Evolutionary conservation across 2,888 invertebrate genomes (phyloP).

Genomic region (Teleogryllus oceanicus): DNA sequence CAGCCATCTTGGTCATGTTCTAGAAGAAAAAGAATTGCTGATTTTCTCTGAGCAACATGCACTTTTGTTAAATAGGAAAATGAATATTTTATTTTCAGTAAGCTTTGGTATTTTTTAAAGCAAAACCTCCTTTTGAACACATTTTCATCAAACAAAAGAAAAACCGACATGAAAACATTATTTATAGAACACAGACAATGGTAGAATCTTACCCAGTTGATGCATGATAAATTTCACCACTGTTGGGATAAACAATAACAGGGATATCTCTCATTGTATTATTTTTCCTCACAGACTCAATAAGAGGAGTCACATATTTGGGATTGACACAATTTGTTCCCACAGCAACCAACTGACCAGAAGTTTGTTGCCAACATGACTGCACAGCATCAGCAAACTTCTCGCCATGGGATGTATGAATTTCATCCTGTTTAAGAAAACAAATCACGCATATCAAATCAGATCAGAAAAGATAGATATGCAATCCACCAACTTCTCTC

Average conservation of each 20-base stretch:
- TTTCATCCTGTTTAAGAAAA: constrained; percentile 54
- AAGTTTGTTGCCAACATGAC: constrained; percentile 59
- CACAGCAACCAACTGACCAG: constrained; percentile 72
- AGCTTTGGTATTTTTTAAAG: not conserved
- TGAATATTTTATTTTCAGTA: not conserved
- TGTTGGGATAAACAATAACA: constrained; percentile 88
- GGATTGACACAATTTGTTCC: constrained; percentile 87
- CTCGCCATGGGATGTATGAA: constrained; percentile 73
- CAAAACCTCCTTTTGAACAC: not conserved
- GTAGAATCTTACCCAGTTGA: constrained; percentile 54
- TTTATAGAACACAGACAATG: constrained; percentile 25
- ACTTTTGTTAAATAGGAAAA: not conserved
- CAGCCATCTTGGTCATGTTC: too few species aligned
- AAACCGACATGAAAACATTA: too few species aligned
- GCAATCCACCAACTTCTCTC: too few species aligned
- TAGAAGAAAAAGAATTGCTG: too few species aligned
- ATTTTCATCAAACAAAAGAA: not conserved
- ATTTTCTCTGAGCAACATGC: too few species aligned
- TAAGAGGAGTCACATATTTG: constrained; percentile 58
- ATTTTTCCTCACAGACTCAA: constrained; percentile 55
- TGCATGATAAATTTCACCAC: constrained; percentile 76
- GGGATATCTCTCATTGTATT: constrained; percentile 57
- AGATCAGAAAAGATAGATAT: too few species aligned
- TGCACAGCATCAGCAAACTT: constrained; percentile 69
- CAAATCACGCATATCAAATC: not conserved